A percentile compares a stretch with the other conserved stretches of the same genome.
Conservation (phyloP, 2,888 invertebrate species). For the Halictus ligatus region DNA sequence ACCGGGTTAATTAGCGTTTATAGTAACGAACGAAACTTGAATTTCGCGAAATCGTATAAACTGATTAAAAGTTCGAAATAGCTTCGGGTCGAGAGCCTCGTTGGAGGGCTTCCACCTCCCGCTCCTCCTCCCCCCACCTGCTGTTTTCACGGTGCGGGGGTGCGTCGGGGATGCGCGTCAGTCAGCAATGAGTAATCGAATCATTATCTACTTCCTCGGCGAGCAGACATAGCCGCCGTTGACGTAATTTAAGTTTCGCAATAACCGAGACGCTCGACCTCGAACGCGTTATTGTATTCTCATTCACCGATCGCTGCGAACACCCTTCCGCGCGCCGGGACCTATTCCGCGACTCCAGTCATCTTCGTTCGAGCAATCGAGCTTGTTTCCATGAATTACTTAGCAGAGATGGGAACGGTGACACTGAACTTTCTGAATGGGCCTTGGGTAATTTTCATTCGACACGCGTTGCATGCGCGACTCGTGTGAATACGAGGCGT, state of each 20-base stretch:
- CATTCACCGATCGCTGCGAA: neutral
- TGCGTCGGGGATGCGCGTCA: slow-evolving; percentile 17
- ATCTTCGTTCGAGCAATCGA: slow-evolving; percentile 16
- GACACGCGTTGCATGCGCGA: neutral
- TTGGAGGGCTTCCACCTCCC: neutral
- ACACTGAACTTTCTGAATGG: neutral
- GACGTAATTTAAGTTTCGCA: slow-evolving; percentile 45
- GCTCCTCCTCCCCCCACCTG: rapidly evolving
- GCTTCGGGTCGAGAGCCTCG: slow-evolving; percentile 25
- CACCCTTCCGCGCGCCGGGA: neutral
- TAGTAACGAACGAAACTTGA: slow-evolving; percentile 61
- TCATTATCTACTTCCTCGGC: slow-evolving; percentile 30
- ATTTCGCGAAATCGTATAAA: slow-evolving; percentile 64
- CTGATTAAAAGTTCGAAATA: slow-evolving; percentile 68
- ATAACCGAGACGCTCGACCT: slow-evolving; percentile 23
- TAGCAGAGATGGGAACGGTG: neutral
- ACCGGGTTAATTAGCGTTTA: slow-evolving; percentile 66
- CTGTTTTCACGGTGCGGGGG: neutral
- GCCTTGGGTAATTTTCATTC: neutral
- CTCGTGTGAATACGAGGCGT: neutral
- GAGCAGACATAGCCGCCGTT: slow-evolving; percentile 25
- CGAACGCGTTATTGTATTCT: slow-evolving; percentile 32
- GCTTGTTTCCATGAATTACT: slow-evolving; percentile 16
- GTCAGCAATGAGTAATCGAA: slow-evolving; percentile 48
- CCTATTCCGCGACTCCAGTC: neutral